Conservation (phyloP, 2,888 invertebrate genomes). For the Apamea sordens region DNA sequence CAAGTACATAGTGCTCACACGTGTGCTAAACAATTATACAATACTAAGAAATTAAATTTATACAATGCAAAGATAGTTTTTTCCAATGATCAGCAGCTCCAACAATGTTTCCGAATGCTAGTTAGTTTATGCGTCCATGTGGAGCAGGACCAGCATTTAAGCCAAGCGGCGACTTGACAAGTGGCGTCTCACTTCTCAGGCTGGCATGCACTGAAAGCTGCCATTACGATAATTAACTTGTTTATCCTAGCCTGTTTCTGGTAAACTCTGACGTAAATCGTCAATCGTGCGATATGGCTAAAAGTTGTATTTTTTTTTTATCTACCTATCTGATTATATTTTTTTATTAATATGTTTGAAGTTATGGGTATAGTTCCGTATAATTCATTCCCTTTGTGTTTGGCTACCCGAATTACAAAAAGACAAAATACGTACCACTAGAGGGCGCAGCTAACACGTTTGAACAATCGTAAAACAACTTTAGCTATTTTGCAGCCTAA, state of each 20-base stretch:
- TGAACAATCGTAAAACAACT: neutral
- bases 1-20: too few species aligned
- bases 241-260: neutral
- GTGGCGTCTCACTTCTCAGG: slow-evolving; percentile 10
- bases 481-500: neutral
- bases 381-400: neutral
- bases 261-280: slow-evolving; percentile 1
- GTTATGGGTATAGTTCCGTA: neutral
- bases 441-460: slow-evolving; percentile 17
- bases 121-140: too few species aligned
- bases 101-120: too few species aligned
- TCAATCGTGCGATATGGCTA: neutral
- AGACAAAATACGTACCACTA: slow-evolving; percentile 5
- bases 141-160: too few species aligned
- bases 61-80: too few species aligned
- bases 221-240: slow-evolving; percentile 9
- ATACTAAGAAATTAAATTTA: too few species aligned
- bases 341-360: neutral
- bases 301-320: neutral
- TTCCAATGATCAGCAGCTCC: too few species aligned
- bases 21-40: too few species aligned
- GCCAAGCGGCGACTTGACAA: slow-evolving; percentile 18
- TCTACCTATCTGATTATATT: too few species aligned
- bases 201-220: slow-evolving; percentile 21
- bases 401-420: neutral